Percentiles rank a stretch among this genome's conserved stretches.
Evolutionary conservation across 2,113 vertebrate genomes (phyloP).

Genomic region (Salvelinus namaycush): DNA sequence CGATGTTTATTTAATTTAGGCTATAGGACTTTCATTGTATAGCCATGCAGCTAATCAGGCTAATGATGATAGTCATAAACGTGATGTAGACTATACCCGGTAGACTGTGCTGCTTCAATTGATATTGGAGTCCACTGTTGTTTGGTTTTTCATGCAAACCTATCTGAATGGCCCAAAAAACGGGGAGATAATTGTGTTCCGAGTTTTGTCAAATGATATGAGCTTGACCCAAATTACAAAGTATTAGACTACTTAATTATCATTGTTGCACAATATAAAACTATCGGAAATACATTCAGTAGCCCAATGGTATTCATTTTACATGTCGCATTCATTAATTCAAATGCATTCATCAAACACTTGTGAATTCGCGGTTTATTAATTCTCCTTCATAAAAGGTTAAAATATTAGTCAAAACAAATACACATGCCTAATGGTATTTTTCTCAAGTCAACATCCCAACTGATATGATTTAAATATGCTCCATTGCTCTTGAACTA

Average conservation of each 20-base stretch:
- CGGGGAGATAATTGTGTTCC: background rate
- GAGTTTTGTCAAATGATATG: background rate
- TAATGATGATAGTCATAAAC: background rate
- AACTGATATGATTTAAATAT: conserved; percentile 31
- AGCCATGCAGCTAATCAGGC: background rate
- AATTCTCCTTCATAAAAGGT: conserved; percentile 3
- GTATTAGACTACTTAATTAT: background rate
- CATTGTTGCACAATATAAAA: background rate
- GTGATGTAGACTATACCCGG: background rate
- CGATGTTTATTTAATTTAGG: background rate
- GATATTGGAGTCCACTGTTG: background rate
- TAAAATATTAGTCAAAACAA: conserved; percentile 7
- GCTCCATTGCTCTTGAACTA: conserved; percentile 32
- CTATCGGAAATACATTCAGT: background rate
- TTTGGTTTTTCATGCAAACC: background rate
- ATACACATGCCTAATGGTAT: background rate
- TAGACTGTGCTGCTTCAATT: background rate
- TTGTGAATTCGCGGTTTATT: background rate
- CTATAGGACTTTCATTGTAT: background rate
- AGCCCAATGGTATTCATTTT: background rate
- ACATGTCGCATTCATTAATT: too few relatives aligned
- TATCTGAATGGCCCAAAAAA: background rate
- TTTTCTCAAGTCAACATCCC: conserved; percentile 12
- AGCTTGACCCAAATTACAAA: background rate
- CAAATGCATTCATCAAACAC: background rate